These are phyloP conservation scores for Haliclona indistincta DNA, from an alignment of 37 sponge, comb jelly and placozoan species.

Conservation along the genomic window DNA sequence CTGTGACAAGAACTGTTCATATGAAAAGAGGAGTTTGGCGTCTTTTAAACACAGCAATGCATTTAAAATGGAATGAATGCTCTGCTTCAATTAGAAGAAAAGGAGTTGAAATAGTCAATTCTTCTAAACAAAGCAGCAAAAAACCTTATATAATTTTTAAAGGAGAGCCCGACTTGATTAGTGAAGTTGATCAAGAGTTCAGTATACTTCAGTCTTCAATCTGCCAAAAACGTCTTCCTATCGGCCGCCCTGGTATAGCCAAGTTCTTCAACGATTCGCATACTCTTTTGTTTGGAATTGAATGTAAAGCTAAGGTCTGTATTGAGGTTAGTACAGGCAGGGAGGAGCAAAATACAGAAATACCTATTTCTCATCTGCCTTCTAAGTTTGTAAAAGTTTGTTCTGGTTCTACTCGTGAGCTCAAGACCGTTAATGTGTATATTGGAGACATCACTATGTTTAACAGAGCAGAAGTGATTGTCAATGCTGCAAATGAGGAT, in stretches of 20 bases:
- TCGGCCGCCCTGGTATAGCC: conserved; percentile 26
- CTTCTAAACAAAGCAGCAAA: neutral
- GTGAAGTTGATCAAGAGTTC: conserved; percentile 5
- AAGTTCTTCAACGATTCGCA: conserved; percentile 14
- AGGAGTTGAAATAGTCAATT: neutral
- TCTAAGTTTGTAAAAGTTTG: conserved; percentile 2
- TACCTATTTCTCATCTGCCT: neutral
- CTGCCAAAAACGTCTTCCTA: neutral
- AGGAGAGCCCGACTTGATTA: conserved; percentile 8
- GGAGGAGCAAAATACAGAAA: conserved; percentile 1
- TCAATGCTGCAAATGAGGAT: conserved; percentile 73
- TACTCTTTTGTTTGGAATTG: conserved; percentile 25
- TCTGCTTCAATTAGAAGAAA: neutral
- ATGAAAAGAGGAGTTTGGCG: conserved; percentile 40
- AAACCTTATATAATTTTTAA: neutral
- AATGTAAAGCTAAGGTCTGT: conserved; percentile 2
- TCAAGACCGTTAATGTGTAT: conserved; percentile 21
- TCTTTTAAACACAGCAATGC: conserved; percentile 13
- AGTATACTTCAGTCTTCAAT: neutral
- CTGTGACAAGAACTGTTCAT: neutral
- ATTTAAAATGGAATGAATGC: conserved; percentile 10
- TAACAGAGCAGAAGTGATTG: conserved; percentile 59
- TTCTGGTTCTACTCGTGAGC: conserved; percentile 11
- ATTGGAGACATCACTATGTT: conserved; percentile 72
- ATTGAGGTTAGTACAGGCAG: conserved; percentile 22